Evolutionary conservation across 2,888 invertebrate species (phyloP).

Genomic region (Coleophora deauratella): DNA sequence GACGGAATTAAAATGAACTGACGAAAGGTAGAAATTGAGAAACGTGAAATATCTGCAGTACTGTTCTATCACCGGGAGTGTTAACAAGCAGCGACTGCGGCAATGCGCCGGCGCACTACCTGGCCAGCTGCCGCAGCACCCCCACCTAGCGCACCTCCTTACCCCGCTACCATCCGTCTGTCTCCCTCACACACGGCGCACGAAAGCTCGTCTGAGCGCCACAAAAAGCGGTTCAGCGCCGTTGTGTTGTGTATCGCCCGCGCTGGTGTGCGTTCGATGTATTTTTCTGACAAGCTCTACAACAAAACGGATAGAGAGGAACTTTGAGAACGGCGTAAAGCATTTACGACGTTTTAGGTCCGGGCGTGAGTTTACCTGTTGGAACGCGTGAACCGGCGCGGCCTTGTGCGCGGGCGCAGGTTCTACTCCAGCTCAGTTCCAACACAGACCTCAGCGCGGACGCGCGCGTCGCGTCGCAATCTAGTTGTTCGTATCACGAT

Average conservation of each 20-base stretch:
- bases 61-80: conserved; percentile 57
- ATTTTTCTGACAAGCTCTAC: conserved; percentile 66
- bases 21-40: conserved; percentile 13
- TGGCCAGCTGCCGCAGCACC: conserved; percentile 64
- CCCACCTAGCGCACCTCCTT: conserved; percentile 53
- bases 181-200: conserved; percentile 51
- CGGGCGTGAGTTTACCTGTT: conserved; percentile 67
- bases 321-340: conserved; percentile 40
- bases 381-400: conserved; percentile 76
- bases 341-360: conserved; percentile 48
- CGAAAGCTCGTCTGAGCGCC: conserved; percentile 51
- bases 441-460: conserved; percentile 65
- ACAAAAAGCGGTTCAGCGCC: conserved; percentile 69
- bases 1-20: conserved; percentile 11
- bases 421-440: conserved; percentile 66
- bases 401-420: conserved; percentile 76
- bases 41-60: conserved; percentile 48
- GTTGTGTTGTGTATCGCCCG: conserved; percentile 39
- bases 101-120: conserved; percentile 63
- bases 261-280: conserved; percentile 52
- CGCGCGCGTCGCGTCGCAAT: conserved; percentile 49
- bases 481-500: conserved; percentile 51
- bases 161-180: conserved; percentile 54
- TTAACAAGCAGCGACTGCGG: conserved; percentile 66
- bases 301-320: conserved; percentile 41